Conservation (phyloP, 2,797 vertebrate species). For the Cichlasoma orientale region DNA sequence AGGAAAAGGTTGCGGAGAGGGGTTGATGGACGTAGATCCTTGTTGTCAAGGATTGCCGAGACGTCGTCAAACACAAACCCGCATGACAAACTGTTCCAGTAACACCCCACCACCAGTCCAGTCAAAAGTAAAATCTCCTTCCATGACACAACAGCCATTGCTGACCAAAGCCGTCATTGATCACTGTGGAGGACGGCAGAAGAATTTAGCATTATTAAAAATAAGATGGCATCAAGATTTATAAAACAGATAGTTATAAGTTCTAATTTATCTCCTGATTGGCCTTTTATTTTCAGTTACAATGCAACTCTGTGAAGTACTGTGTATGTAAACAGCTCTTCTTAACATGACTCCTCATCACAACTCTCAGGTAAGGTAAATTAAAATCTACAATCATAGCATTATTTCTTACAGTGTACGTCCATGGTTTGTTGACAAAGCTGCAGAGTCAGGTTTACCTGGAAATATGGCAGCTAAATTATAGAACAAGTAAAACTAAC, state of each 20-base stretch:
- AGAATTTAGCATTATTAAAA: neutral
- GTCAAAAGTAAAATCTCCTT: constrained; percentile 91
- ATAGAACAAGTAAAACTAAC: neutral
- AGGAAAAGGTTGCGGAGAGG: constrained; percentile 92
- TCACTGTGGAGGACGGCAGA: constrained; percentile 60
- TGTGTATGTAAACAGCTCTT: neutral
- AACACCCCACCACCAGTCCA: constrained; percentile 91
- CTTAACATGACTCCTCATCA: neutral
- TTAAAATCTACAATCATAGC: neutral
- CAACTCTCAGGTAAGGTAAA: neutral
- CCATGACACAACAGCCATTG: constrained; percentile 90
- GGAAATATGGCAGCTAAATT: neutral
- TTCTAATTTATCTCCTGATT: neutral
- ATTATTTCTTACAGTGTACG: neutral
- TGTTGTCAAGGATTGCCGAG: constrained; percentile 98
- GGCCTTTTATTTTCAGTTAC: neutral
- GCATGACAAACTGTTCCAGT: constrained; percentile 96
- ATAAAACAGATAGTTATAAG: neutral
- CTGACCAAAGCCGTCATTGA: constrained; percentile 80
- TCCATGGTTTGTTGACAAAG: neutral
- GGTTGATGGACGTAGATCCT: constrained; percentile 94
- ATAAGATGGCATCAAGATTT: neutral
- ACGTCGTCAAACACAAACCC: constrained; percentile 99
- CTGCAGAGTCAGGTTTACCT: neutral
- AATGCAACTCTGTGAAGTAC: neutral